phyloP scores from a whole-genome alignment of 2,888 invertebrate genomes.

The Calameuta idolon region DNA sequence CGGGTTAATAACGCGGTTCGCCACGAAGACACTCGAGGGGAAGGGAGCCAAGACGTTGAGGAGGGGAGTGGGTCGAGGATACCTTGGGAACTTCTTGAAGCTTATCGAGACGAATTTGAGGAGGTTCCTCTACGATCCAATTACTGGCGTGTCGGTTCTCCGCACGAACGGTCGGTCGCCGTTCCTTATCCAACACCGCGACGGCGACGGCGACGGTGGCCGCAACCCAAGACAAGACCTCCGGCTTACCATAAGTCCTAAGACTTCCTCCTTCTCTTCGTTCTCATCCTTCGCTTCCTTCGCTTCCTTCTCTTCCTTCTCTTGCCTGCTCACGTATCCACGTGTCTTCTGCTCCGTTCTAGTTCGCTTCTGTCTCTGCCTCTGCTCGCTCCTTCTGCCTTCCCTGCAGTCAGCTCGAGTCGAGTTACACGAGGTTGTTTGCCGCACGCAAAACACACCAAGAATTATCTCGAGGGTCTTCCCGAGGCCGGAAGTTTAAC shows the following conservation, averaged over 20 bases:
- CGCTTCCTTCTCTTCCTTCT: no score
- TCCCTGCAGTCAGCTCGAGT: slow-evolving; percentile 26
- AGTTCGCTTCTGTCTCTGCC: not conserved
- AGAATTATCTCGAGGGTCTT: not conserved
- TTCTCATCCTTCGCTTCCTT: no score
- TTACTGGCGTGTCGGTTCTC: no score
- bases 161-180: no score
- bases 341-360: no score
- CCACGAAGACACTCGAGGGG: slow-evolving; percentile 9
- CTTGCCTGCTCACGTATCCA: no score
- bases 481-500: not conserved
- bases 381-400: slow-evolving; percentile 6
- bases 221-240: no score
- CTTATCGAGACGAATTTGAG: no score
- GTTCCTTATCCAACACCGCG: no score
- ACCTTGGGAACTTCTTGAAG: slow-evolving; percentile 8
- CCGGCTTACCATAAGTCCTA: slow-evolving; percentile 13
- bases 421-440: slow-evolving; percentile 32
- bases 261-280: slow-evolving; percentile 20
- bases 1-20: slow-evolving; percentile 43
- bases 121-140: no score
- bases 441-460: slow-evolving; percentile 26
- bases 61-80: slow-evolving; percentile 20
- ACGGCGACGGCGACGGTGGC: no score
- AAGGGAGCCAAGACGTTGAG: slow-evolving; percentile 6